Evolutionary conservation across 2,797 vertebrate species (phyloP), one percentile per base, ranked within the genome.

Genomic region (Dermochelys coriacea): DNA sequence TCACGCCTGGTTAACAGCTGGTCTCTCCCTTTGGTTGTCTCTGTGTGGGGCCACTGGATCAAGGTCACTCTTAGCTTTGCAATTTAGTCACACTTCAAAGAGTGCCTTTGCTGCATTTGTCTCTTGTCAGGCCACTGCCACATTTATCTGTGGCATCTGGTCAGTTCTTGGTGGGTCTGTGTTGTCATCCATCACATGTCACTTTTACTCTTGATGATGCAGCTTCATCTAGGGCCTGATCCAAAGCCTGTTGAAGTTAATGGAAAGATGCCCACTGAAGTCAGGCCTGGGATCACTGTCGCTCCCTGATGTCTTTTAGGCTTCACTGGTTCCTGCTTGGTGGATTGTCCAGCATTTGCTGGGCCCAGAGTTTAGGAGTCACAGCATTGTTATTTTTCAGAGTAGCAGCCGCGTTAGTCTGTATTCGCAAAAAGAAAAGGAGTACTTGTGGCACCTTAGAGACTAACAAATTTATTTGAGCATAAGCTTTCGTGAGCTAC

Each of bases 181-280:
- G 68, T 94, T 95, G 89, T 29, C 74, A 84, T 94, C 92, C 86
- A 45, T 92, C 78, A 85, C 81, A 25, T 78, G 88, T 50, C 27
- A 74, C 54, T 47, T 79, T 84, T 92, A 93, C 49, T 91, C 90
- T 85, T 88, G 55, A 88, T 89, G 27, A 27, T 74, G 55, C 84
- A 94, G 50, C 85, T 85, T 94, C 93, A 92, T 75, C 52, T 88
- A 85, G 74, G 90, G 51, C 68, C 94, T 91, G 94, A 93, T 51
- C 80, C 57, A 75, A 91, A 92, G 82, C 59, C 3, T 37, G 34
- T 95, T 93, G 64, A 80, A 92, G 74, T n/a, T 95, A 82, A 71
- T 45, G 45, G 75, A 45, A 90, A 84, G 61, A 41, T 83, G 94
- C 74, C 88, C 41, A 18, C 19, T 91, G 81, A 75, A 68, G 25